Evolutionary conservation across 2,797 vertebrate genomes (phyloP).

Genomic region (Anolis apletophallus): DNA sequence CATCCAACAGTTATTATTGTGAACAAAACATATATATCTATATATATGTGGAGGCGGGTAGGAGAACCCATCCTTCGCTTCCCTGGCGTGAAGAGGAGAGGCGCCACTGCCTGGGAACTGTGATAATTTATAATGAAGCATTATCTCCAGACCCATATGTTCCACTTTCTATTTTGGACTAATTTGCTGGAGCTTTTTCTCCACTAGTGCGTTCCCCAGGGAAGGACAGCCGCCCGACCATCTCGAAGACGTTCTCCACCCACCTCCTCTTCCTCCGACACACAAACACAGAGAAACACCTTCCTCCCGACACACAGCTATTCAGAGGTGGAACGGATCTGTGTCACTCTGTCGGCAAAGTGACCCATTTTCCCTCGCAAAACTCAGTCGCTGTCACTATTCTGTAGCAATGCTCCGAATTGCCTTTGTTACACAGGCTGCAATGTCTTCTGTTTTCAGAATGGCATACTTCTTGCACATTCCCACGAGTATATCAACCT

Average conservation of each 20-base stretch:
- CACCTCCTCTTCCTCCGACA: neutral
- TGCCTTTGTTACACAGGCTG: too few species aligned
- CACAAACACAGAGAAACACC: neutral
- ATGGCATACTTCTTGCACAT: too few species aligned
- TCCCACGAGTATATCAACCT: too few species aligned
- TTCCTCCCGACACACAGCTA: neutral
- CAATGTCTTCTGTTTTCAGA: too few species aligned
- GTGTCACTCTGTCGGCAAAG: too few species aligned
- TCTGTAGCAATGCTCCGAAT: too few species aligned
- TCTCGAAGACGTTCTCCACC: neutral
- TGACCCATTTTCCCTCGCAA: too few species aligned
- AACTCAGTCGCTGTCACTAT: too few species aligned
- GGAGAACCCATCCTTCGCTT: constrained; percentile 5
- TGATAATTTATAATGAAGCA: constrained; percentile 70
- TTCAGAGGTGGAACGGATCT: too few species aligned
- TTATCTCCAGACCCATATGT: constrained; percentile 74
- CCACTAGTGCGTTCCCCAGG: constrained; percentile 49
- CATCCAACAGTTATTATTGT: neutral
- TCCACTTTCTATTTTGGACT: constrained; percentile 73
- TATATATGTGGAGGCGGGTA: constrained; percentile 43
- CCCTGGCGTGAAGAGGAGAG: constrained; percentile 61
- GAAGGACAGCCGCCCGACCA: constrained; percentile 60
- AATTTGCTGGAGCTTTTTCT: constrained; percentile 64
- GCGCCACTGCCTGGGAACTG: constrained; percentile 66
- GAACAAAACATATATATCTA: constrained; percentile 22